Conservation (phyloP, 2,888 invertebrate genomes). For the Drosophila stalkeri region DNA sequence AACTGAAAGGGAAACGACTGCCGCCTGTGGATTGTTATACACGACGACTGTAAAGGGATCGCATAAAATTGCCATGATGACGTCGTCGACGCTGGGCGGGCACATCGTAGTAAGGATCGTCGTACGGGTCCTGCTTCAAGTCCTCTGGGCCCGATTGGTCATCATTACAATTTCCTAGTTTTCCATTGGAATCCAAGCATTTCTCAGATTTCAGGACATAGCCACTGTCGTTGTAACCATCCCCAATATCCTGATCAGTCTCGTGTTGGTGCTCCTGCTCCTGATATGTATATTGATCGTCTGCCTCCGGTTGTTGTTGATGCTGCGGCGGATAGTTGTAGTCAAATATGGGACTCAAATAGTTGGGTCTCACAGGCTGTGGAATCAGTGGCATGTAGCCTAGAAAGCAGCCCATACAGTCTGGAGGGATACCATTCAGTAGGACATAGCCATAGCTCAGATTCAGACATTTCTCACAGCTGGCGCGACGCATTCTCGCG, state of each 20-base stretch:
- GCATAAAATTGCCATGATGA: conserved; percentile 52
- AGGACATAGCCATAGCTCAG: conserved; percentile 64
- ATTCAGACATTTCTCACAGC: conserved; percentile 59
- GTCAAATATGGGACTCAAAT: conserved; percentile 24
- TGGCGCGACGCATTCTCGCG: conserved; percentile 22
- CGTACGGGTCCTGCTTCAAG: conserved; percentile 28
- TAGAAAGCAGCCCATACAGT: conserved; percentile 59
- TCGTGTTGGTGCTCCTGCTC: not conserved
- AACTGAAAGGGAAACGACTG: not conserved
- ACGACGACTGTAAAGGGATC: conserved; percentile 75
- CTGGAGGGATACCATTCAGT: conserved; percentile 59
- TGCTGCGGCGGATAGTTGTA: conserved; percentile 8
- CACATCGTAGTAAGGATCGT: conserved; percentile 34
- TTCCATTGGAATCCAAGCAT: conserved; percentile 58
- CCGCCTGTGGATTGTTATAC: not conserved
- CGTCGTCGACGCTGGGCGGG: conserved; percentile 52
- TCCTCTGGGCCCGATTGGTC: conserved; percentile 26
- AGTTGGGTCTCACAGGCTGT: conserved; percentile 26
- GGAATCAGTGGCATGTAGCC: conserved; percentile 30
- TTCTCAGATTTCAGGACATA: conserved; percentile 56
- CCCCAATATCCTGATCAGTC: not conserved
- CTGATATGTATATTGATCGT: not conserved
- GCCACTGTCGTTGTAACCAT: conserved; percentile 1
- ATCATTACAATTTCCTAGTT: conserved; percentile 52
- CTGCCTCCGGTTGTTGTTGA: not conserved